Evolutionary conservation across 2,888 invertebrate species (phyloP).

Genomic region (Drosophila nr. fundita): DNA sequence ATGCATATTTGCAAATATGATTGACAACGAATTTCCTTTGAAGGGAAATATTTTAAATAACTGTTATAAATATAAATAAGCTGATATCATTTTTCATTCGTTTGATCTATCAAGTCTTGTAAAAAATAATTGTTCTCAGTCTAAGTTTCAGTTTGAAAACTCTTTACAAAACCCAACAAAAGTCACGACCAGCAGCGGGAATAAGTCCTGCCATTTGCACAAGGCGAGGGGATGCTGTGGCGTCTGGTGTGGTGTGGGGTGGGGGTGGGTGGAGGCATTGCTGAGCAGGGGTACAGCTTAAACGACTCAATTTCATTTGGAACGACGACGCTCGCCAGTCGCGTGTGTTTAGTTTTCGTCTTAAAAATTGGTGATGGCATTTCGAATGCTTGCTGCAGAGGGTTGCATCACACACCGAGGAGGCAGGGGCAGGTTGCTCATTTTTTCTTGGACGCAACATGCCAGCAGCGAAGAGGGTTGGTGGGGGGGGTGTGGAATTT

Average conservation of each 20-base stretch:
- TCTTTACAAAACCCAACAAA: neutral
- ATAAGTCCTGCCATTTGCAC: slow-evolving; percentile 4
- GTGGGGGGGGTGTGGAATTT: too few species aligned
- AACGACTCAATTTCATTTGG: slow-evolving; percentile 69
- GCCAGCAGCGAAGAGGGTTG: neutral
- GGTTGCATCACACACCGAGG: slow-evolving; percentile 9
- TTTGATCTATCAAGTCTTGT: neutral
- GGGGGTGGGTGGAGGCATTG: neutral
- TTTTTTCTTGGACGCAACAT: slow-evolving; percentile 22
- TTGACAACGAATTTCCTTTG: neutral
- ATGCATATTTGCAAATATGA: neutral
- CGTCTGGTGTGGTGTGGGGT: neutral
- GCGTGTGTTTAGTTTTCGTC: slow-evolving; percentile 70
- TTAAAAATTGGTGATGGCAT: slow-evolving; percentile 60
- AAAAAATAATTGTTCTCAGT: neutral
- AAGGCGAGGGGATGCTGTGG: slow-evolving; percentile 2
- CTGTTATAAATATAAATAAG: neutral
- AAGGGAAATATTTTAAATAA: neutral
- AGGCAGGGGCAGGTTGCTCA: slow-evolving; percentile 23
- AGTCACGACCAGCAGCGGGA: neutral
- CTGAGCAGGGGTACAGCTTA: slow-evolving; percentile 22
- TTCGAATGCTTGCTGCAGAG: slow-evolving; percentile 12
- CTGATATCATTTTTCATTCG: neutral
- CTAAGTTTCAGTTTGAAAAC: neutral
- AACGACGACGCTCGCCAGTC: slow-evolving; percentile 40